Evolutionary conservation across 2,888 invertebrate genomes (phyloP).

Genomic region (Clepsis dumicolana): DNA sequence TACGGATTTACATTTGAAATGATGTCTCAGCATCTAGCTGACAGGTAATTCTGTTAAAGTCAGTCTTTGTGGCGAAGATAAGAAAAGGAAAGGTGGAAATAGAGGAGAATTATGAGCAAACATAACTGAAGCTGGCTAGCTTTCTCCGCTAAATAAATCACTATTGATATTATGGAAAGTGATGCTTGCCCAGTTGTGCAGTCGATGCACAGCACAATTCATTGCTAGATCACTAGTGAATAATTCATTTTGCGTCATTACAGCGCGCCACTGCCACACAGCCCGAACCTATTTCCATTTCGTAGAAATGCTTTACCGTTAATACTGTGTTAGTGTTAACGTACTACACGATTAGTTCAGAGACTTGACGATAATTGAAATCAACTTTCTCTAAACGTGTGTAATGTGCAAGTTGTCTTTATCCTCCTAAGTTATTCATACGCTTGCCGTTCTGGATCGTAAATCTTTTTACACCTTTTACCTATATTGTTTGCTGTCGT

Average conservation of each 20-base stretch:
- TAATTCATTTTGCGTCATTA: constrained; percentile 67
- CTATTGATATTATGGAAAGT: constrained; percentile 63
- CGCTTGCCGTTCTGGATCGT: constrained; percentile 10
- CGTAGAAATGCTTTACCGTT: constrained; percentile 57
- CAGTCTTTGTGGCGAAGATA: neutral
- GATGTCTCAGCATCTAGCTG: neutral
- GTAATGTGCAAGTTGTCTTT: constrained; percentile 27
- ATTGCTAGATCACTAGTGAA: constrained; percentile 65
- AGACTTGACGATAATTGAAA: constrained; percentile 6
- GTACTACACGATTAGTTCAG: constrained; percentile 2
- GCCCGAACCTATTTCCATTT: constrained; percentile 71
- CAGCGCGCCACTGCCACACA: constrained; percentile 40
- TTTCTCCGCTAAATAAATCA: constrained; percentile 29
- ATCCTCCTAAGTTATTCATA: constrained; percentile 10
- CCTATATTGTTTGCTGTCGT: constrained; percentile 3
- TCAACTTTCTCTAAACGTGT: constrained; percentile 18
- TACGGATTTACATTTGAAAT: neutral
- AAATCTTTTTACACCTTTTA: constrained; percentile 9
- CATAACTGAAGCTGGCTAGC: neutral
- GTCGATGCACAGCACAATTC: constrained; percentile 52
- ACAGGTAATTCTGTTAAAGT: neutral
- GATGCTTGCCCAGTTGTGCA: constrained; percentile 45
- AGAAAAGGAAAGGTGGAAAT: neutral
- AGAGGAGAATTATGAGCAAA: neutral
- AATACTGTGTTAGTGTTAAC: constrained; percentile 43